Evolutionary conservation across 2,797 vertebrate species (phyloP).

Genomic region (Mycteria americana): DNA sequence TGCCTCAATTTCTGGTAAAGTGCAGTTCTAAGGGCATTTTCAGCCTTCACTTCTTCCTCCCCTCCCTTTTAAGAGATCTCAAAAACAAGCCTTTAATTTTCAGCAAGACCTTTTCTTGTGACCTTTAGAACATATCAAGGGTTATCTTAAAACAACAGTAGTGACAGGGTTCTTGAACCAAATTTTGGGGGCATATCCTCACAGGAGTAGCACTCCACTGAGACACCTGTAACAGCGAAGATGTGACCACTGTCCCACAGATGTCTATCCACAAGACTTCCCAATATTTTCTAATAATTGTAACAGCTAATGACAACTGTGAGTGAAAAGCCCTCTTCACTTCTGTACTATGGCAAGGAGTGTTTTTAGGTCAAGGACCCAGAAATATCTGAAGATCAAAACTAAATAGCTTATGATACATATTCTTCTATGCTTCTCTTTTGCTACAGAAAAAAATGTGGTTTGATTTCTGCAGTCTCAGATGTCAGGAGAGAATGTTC

Average conservation of each 20-base stretch:
- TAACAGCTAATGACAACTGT: background rate
- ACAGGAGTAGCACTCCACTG: background rate
- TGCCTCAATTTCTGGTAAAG: conserved; percentile 7
- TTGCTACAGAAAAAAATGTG: background rate
- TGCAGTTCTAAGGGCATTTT: background rate
- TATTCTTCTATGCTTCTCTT: background rate
- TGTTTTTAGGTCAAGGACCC: background rate
- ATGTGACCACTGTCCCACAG: background rate
- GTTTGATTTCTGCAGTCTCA: background rate
- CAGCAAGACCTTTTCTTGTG: background rate
- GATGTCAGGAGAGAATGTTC: background rate
- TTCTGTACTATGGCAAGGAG: background rate
- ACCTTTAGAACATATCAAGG: background rate
- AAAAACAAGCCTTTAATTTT: background rate
- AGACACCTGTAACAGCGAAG: background rate
- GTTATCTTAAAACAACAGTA: background rate
- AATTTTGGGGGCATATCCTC: background rate
- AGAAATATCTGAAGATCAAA: background rate
- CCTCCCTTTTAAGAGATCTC: background rate
- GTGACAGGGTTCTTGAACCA: background rate
- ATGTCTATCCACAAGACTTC: background rate
- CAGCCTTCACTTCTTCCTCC: background rate
- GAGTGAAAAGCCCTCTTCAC: background rate
- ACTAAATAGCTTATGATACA: background rate
- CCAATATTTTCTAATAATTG: background rate